A percentile compares a stretch with the other conserved stretches of the same genome.
Conservation (phyloP, 2,113 vertebrate species). For the Ptilonorhynchus violaceus region DNA sequence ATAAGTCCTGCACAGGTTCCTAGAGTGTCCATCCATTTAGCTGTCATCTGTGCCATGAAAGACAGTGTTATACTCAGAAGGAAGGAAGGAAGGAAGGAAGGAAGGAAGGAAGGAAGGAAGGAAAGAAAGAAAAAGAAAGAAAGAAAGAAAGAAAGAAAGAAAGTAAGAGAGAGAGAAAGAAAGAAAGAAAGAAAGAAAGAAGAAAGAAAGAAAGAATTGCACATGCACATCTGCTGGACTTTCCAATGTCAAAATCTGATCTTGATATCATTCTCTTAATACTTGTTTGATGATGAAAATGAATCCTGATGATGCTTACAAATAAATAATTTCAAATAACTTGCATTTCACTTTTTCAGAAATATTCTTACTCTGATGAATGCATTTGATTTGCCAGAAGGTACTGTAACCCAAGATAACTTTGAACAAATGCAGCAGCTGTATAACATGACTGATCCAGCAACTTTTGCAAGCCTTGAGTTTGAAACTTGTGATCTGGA, state of each 20-base stretch:
- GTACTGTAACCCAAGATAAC: slow-evolving; percentile 72
- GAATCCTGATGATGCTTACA: not conserved
- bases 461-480: not conserved
- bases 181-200: too few relatives aligned
- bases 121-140: too few relatives aligned
- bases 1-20: not conserved
- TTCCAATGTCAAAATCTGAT: not conserved
- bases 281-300: not conserved
- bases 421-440: slow-evolving; percentile 54
- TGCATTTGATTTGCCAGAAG: slow-evolving; percentile 77
- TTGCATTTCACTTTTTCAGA: slow-evolving; percentile 55
- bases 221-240: not conserved
- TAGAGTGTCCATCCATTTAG: not conserved
- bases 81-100: too few relatives aligned
- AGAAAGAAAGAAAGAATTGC: not conserved
- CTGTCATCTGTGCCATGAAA: not conserved
- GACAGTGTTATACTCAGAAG: too few relatives aligned
- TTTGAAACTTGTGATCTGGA: slow-evolving; percentile 74
- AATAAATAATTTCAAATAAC: not conserved
- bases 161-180: too few relatives aligned
- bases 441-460: slow-evolving; percentile 37
- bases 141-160: too few relatives aligned
- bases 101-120: too few relatives aligned
- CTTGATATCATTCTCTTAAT: not conserved
- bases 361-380: slow-evolving; percentile 80